Evolutionary conservation across 2,113 vertebrate genomes (phyloP), one percentile per base, ranked within the genome.

Genomic region (Pterocles orientalis): DNA sequence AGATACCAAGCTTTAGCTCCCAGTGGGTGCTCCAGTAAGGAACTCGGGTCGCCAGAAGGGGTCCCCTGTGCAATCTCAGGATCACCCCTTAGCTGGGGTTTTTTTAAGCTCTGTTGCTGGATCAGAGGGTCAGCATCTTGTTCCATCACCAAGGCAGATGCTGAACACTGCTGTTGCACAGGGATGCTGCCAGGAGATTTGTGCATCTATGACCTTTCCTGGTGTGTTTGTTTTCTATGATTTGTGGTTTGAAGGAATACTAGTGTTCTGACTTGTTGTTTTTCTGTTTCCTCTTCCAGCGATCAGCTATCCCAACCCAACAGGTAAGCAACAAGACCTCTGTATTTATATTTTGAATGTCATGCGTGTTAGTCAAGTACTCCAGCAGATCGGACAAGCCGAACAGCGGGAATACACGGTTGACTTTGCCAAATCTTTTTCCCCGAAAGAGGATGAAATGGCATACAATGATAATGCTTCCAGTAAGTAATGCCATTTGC

Each of bases 231-330:
- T 48, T 88, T 91, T 92, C 65, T 90, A 61, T 90, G 51, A 53
- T 93, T 64, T 92, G 48, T 6, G 2, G 15, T 78, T 91, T 90
- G 62, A 57, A 15, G 33, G 47, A 76, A 31, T 77, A 66, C 50
- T 71, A 56, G 57, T 93, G 33, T 94, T 95, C 91, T 96, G 71
- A 96, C 68, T 61, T 89, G 25, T 54, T 88, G 58, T 90, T 96
- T 96, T 97, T 97, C 82, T 95, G 1, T 94, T 97, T 95, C 34
- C 36, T 97, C 82, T 96, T 92, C 65, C 69, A 98, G 97, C 97
- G 80, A 96, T 97, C 97, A 97, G 57, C 94, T 97, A 97, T 76
- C 97, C 97, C 66, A 98, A 92, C 65, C 97, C 96, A 84, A 82
- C 97, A 92, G 97, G 97, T 98, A 96, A 97, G 97, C 53, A 51